Evolutionary conservation across 2,797 vertebrate species (phyloP).

Genomic region (Apodemus agrarius): DNA sequence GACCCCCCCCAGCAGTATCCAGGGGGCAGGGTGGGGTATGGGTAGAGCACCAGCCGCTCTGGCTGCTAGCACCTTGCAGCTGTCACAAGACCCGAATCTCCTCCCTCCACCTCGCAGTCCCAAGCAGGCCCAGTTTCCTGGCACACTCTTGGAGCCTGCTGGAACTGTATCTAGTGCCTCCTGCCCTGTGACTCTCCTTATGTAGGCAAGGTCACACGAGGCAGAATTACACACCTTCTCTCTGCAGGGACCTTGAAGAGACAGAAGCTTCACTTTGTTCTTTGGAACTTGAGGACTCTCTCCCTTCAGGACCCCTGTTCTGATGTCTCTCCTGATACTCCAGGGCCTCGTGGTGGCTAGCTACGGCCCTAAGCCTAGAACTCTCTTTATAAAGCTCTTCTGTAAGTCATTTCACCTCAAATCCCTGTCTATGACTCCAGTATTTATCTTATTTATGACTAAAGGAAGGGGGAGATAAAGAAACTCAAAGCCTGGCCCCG

Average conservation of each 20-base stretch:
- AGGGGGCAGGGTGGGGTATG: neutral
- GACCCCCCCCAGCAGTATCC: neutral
- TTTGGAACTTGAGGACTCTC: neutral
- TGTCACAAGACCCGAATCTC: neutral
- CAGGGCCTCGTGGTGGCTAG: neutral
- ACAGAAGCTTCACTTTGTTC: neutral
- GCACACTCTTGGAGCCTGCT: too few species aligned
- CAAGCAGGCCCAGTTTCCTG: neutral
- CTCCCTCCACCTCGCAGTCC: neutral
- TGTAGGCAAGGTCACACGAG: neutral
- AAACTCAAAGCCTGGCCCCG: neutral
- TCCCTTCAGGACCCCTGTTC: neutral
- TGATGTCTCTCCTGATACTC: neutral
- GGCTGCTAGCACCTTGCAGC: neutral
- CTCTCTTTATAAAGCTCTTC: neutral
- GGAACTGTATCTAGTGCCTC: neutral
- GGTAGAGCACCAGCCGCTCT: neutral
- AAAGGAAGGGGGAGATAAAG: neutral
- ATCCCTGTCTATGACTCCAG: neutral
- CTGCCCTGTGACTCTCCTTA: neutral
- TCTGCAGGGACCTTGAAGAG: neutral
- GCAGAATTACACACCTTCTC: neutral
- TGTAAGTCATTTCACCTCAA: neutral
- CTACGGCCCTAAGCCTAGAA: neutral
- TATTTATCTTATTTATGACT: neutral